These are phyloP conservation scores for Pteronotus mesoamericanus DNA, from an alignment of 2,797 vertebrate genomes.

Conservation along the genomic window DNA sequence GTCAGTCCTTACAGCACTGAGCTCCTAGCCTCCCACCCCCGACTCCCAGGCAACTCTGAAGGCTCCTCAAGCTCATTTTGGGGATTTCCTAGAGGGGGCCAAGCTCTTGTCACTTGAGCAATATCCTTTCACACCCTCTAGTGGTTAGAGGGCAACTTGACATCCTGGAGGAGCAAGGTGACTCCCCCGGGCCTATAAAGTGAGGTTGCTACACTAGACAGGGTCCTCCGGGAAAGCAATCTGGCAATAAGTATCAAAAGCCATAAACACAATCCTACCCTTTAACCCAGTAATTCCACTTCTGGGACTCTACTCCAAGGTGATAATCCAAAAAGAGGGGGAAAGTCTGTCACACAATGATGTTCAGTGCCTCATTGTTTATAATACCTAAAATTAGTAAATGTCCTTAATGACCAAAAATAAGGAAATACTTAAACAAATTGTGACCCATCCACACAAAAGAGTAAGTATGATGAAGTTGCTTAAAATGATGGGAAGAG, in stretches of 20 bases:
- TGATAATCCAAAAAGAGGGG: slow-evolving; percentile 66
- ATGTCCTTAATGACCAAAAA: slow-evolving; percentile 28
- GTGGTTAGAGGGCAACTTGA: slow-evolving; percentile 75
- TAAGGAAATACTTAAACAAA: background rate
- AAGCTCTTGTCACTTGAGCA: slow-evolving; percentile 36
- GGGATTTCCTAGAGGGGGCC: slow-evolving; percentile 53
- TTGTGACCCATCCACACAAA: background rate
- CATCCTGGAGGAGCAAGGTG: slow-evolving; percentile 57
- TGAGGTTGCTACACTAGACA: slow-evolving; percentile 3
- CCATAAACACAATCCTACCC: slow-evolving; percentile 72
- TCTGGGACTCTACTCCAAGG: slow-evolving; percentile 58
- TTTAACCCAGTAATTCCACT: slow-evolving; percentile 73
- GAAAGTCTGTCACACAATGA: slow-evolving; percentile 43
- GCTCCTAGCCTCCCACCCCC: background rate
- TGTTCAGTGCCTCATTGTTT: slow-evolving; percentile 59
- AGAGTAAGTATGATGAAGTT: background rate
- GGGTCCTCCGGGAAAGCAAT: slow-evolving; percentile 61
- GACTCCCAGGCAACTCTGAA: background rate
- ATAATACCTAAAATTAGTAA: slow-evolving; percentile 42
- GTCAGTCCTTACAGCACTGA: background rate
- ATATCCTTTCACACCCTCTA: slow-evolving; percentile 79
- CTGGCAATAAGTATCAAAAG: slow-evolving; percentile 64
- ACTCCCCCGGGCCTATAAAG: slow-evolving; percentile 64
- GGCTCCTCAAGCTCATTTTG: slow-evolving; percentile 35
- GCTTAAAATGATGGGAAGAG: background rate